phyloP scores from a whole-genome alignment of 2,888 invertebrate genomes.

The Apamea epomidion region DNA sequence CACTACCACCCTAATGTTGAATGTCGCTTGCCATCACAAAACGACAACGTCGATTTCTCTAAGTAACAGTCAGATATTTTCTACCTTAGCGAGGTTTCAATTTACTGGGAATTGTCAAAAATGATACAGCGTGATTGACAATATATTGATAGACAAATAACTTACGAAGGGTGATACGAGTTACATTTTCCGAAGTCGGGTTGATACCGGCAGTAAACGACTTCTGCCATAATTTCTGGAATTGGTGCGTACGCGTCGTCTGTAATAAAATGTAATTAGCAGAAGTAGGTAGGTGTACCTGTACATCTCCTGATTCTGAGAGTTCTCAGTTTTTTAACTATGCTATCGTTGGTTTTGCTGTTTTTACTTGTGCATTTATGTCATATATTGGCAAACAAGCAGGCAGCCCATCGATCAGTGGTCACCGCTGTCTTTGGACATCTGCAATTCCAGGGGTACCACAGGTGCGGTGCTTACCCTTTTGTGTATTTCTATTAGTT shows the following conservation, averaged over 20 bases:
- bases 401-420: neutral
- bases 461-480: neutral
- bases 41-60: neutral
- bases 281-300: neutral
- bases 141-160: neutral
- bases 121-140: neutral
- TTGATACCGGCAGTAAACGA: conserved; percentile 76
- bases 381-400: neutral
- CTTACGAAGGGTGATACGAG: conserved; percentile 75
- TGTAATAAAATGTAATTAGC: conserved; percentile 44
- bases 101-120: neutral
- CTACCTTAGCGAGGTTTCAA: neutral
- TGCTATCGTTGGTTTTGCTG: neutral
- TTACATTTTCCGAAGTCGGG: conserved; percentile 80
- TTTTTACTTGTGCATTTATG: neutral
- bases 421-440: neutral
- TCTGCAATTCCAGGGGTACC: neutral
- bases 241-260: conserved; percentile 61
- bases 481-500: neutral
- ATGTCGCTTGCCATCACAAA: neutral
- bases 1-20: neutral
- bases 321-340: neutral
- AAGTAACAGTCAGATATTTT: neutral
- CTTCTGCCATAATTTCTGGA: conserved; percentile 50
- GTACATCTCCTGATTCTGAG: neutral